phyloP scores from a whole-genome alignment of 53 echinoderm and acorn worm genomes.

The Actinopyga echinites region DNA sequence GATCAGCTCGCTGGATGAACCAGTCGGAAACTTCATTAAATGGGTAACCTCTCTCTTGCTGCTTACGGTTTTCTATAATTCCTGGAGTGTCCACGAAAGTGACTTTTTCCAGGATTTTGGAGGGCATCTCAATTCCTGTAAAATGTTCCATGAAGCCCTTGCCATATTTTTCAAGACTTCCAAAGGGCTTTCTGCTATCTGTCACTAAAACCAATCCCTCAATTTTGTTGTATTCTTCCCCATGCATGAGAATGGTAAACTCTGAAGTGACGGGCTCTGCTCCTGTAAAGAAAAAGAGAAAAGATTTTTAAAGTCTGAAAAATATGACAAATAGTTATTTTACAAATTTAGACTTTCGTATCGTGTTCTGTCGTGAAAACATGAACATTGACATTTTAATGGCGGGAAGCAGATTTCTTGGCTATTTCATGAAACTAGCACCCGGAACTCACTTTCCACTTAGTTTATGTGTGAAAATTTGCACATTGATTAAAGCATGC shows the following conservation, averaged over 20 bases:
- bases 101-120: conserved; percentile 71
- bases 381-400: no score
- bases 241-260: conserved; percentile 77
- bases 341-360: no score
- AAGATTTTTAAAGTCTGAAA: neutral
- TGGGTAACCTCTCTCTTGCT: conserved; percentile 77
- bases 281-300: conserved; percentile 44
- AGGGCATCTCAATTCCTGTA: conserved; percentile 61
- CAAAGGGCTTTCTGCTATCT: conserved; percentile 66
- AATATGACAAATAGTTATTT: no score
- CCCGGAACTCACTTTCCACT: no score
- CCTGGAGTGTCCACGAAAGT: conserved; percentile 82
- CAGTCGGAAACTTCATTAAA: conserved; percentile 85
- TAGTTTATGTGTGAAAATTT: no score
- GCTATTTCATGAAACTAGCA: no score
- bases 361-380: no score
- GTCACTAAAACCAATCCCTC: conserved; percentile 78
- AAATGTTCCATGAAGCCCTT: conserved; percentile 76
- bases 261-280: conserved; percentile 82
- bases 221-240: conserved; percentile 57
- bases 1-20: conserved; percentile 84
- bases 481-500: no score
- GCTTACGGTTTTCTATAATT: conserved; percentile 84
- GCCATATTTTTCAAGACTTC: conserved; percentile 67
- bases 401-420: no score